Evolutionary conservation across 2,888 invertebrate species (phyloP).

Genomic region (Eilema griseolum): DNA sequence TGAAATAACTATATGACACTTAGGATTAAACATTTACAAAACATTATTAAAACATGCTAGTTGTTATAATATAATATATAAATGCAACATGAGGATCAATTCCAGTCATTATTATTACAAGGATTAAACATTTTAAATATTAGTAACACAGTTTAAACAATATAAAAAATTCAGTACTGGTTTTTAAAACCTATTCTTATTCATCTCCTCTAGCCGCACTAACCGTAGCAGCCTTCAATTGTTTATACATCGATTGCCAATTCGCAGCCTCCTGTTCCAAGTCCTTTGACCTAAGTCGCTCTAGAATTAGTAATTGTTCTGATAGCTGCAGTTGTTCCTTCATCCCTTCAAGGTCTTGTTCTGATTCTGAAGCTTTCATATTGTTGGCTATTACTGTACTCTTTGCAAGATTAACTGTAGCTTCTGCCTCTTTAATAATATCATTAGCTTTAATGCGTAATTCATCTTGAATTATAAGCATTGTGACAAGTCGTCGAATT

Average conservation of each 20-base stretch:
- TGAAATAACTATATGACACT: not conserved
- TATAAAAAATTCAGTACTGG: not conserved
- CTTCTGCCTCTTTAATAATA: constrained; percentile 90
- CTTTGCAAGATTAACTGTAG: constrained; percentile 84
- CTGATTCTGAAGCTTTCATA: constrained; percentile 55
- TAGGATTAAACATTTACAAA: not conserved
- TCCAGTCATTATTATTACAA: not conserved
- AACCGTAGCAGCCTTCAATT: constrained; percentile 38
- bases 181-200: not conserved
- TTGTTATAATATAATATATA: not conserved
- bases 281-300: constrained; percentile 57
- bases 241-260: constrained; percentile 71
- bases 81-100: not conserved
- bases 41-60: not conserved
- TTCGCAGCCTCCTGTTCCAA: constrained; percentile 63
- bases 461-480: constrained; percentile 89
- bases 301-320: constrained; percentile 59
- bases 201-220: constrained; percentile 57
- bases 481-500: constrained; percentile 88
- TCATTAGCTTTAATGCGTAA: constrained; percentile 88
- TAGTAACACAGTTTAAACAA: not conserved
- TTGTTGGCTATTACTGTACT: constrained; percentile 62
- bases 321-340: constrained; percentile 59
- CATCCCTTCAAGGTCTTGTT: constrained; percentile 55
- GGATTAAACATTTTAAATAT: not conserved